These are phyloP conservation scores for Morpho helenor DNA, from an alignment of 2,888 invertebrate genomes.

Conservation along the genomic window DNA sequence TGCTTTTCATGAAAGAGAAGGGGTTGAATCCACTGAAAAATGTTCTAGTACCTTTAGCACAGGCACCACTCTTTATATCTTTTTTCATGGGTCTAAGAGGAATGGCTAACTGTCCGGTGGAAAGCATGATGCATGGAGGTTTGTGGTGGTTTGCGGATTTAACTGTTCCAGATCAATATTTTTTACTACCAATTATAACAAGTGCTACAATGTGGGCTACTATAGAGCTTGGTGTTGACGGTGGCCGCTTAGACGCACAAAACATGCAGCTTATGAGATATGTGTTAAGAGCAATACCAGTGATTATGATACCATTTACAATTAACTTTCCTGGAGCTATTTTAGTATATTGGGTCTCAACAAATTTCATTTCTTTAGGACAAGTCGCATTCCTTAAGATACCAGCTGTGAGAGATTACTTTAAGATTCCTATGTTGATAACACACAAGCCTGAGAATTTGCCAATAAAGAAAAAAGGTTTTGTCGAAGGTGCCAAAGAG, in stretches of 20 bases:
- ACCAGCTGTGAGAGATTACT: conserved; percentile 85
- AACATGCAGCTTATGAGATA: conserved; percentile 87
- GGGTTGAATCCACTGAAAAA: conserved; percentile 89
- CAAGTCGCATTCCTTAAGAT: conserved; percentile 90
- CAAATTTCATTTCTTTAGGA: conserved; percentile 89
- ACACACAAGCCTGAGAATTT: conserved; percentile 77
- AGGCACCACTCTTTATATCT: conserved; percentile 95
- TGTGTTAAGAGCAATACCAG: conserved; percentile 85
- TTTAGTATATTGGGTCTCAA: conserved; percentile 93
- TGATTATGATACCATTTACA: conserved; percentile 90
- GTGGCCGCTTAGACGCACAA: conserved; percentile 81
- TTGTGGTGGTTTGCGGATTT: conserved; percentile 96
- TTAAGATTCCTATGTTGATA: conserved; percentile 84
- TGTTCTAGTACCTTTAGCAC: conserved; percentile 86
- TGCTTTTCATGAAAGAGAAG: conserved; percentile 90
- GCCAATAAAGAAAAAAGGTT: conserved; percentile 86
- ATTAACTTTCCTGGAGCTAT: conserved; percentile 93
- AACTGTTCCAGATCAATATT: conserved; percentile 94
- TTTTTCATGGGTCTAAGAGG: conserved; percentile 92
- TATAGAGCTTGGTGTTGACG: conserved; percentile 90
- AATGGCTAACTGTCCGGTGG: conserved; percentile 95
- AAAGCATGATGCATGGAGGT: conserved; percentile 93
- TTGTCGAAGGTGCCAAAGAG: conserved; percentile 88
- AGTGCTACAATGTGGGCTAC: conserved; percentile 89
- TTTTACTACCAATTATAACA: conserved; percentile 91